Evolutionary conservation across 2,113 vertebrate species (phyloP).

Genomic region (Melanotaenia duboulayi): DNA sequence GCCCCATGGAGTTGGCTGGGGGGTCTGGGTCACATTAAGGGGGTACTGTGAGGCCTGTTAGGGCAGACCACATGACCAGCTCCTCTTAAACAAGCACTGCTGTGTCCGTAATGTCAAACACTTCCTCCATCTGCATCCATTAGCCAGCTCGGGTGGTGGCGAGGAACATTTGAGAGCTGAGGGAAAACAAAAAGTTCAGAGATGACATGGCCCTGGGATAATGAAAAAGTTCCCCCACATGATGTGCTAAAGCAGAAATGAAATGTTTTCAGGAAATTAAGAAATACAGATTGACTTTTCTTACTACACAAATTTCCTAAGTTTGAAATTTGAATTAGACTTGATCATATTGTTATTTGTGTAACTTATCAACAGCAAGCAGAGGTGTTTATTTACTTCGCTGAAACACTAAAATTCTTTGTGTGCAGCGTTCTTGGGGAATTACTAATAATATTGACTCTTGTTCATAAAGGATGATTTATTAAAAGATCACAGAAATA

Average conservation of each 20-base stretch:
- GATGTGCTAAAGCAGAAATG: constrained; percentile 25
- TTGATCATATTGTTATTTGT: neutral
- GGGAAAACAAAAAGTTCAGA: constrained; percentile 70
- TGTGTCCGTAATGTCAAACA: constrained; percentile 80
- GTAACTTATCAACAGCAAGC: constrained; percentile 5
- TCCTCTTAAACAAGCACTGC: constrained; percentile 76
- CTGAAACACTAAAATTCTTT: neutral
- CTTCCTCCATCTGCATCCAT: constrained; percentile 78
- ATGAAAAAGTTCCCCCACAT: constrained; percentile 68
- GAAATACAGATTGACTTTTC: neutral
- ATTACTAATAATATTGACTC: too few species aligned
- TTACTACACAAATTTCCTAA: neutral
- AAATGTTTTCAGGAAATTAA: constrained; percentile 12
- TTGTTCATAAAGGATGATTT: too few species aligned
- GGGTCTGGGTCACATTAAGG: constrained; percentile 72
- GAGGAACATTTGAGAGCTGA: constrained; percentile 65
- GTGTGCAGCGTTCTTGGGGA: neutral
- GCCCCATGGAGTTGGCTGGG: constrained; percentile 64
- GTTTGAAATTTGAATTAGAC: neutral
- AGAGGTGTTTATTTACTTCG: constrained; percentile 15
- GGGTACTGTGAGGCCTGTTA: constrained; percentile 65
- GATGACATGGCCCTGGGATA: constrained; percentile 50
- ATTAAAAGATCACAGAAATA: too few species aligned
- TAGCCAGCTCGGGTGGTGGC: constrained; percentile 64
- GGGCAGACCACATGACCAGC: constrained; percentile 70